Evolutionary conservation across 2,888 invertebrate species (phyloP), one percentile per base, ranked within the genome.

Genomic region (Eudemis profundana): DNA sequence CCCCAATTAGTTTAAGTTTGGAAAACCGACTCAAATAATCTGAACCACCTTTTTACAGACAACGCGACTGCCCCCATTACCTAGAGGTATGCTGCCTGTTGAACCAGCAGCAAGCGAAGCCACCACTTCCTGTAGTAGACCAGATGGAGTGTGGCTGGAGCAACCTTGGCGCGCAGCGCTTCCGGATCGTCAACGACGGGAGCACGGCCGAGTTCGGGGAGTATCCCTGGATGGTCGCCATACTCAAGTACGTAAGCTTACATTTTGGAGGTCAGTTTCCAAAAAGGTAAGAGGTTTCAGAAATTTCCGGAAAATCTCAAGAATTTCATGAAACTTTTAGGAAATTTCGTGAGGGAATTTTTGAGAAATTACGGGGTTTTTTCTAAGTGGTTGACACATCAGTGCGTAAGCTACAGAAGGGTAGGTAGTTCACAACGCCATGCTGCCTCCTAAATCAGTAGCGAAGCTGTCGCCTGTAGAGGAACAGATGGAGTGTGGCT

Each of bases 191-290:
- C 0, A 90, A 92, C 15, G 81, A 79, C 0, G 92, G 95, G 71
- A 92, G 93, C 60, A 95, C 96, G 78, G 90, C 96, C 0, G 93
- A 95, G 74, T 95, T 94, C 68, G 95, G 94, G 0, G 96, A 96
- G 83, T 95, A 95, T 76, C 95, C 95, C 0, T 96, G 96, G 96
- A 95, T 96, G 94, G 93, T 95, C 0, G 95, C 95, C 0, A 83
- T 95, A 49, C 77, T 95, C 61, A 83, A 78, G 75, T 75, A 61
- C 61, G 61, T n/a, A 54, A 4, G 8, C n/a, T 12, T 21, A 15
- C 10, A n/a, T n/a, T n/a, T n/a, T n/a, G n/a, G n/a, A n/a, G n/a
- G n/a, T n/a, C n/a, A n/a, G n/a, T n/a, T n/a, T n/a, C n/a, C n/a
- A n/a, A n/a, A n/a, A n/a, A n/a, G n/a, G n/a, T n/a, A n/a, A n/a